Conservation (phyloP, 2,113 vertebrate genomes). For the Plecturocebus donacophilus region DNA sequence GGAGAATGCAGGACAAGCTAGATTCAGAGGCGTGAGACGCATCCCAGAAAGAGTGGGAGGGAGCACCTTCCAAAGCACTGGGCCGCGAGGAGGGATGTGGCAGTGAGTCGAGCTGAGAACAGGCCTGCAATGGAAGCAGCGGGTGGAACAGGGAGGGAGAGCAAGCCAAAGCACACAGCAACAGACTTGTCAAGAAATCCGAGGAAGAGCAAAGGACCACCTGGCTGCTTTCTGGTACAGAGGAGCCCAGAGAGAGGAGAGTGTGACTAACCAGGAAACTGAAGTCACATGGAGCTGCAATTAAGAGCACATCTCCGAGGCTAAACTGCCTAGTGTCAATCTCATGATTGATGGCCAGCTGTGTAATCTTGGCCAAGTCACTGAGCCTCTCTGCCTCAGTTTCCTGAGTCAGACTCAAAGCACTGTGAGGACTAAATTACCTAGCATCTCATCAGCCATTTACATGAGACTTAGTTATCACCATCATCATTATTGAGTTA, state of each 20-base stretch:
- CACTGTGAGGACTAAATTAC: not conserved
- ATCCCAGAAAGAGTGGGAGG: too few relatives aligned
- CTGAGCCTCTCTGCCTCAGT: not conserved
- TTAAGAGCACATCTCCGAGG: not conserved
- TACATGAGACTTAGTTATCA: not conserved
- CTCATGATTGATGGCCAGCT: too few relatives aligned
- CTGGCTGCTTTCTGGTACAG: not conserved
- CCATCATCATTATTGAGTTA: too few relatives aligned
- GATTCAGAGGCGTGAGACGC: not conserved
- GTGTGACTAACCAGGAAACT: not conserved
- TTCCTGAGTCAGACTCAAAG: not conserved
- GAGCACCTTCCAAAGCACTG: not conserved
- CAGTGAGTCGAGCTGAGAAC: not conserved
- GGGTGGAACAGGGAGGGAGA: not conserved
- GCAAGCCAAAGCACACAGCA: not conserved
- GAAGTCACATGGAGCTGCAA: fast-evolving
- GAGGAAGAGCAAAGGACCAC: not conserved
- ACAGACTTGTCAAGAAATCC: not conserved
- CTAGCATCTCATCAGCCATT: not conserved
- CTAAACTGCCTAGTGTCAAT: fast-evolving
- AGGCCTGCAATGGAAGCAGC: fast-evolving
- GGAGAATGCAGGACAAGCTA: not conserved
- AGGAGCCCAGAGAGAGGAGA: not conserved
- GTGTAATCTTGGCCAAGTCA: not conserved
- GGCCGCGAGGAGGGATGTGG: not conserved